These are phyloP conservation scores for Tursiops truncatus DNA, from an alignment of 2,113 vertebrate genomes.

Conservation along the genomic window DNA sequence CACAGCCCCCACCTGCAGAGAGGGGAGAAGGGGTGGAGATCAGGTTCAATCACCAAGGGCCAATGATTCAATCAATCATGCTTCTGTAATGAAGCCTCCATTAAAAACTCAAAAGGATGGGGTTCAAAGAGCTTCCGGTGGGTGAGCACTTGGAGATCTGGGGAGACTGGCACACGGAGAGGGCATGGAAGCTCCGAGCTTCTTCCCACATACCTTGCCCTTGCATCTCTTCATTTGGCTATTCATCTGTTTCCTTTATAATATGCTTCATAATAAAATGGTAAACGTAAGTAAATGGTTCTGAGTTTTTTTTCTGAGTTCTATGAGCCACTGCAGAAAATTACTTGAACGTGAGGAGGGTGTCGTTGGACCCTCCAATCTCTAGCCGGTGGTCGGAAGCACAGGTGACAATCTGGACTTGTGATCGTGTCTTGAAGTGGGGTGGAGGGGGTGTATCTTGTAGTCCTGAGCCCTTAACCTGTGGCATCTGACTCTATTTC, in stretches of 20 bases:
- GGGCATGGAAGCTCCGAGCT: not conserved
- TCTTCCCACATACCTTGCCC: not conserved
- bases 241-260: not conserved
- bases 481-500: not conserved
- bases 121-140: not conserved
- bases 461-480: not conserved
- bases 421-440: not conserved
- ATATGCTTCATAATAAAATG: not conserved
- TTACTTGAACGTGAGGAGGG: not conserved
- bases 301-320: not conserved
- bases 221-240: not conserved
- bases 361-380: not conserved
- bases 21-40: not conserved
- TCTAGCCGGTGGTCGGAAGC: not conserved
- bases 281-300: not conserved
- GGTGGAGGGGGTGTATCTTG: not conserved
- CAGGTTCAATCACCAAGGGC: not conserved
- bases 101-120: not conserved
- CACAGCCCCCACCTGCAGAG: not conserved
- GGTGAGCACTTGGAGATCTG: not conserved
- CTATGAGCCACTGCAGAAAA: not conserved
- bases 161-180: not conserved
- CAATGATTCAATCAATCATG: not conserved
- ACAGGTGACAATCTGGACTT: not conserved
- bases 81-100: not conserved